phyloP scores from a whole-genome alignment of 2,888 invertebrate genomes.

The Gasteruption jaculator region DNA sequence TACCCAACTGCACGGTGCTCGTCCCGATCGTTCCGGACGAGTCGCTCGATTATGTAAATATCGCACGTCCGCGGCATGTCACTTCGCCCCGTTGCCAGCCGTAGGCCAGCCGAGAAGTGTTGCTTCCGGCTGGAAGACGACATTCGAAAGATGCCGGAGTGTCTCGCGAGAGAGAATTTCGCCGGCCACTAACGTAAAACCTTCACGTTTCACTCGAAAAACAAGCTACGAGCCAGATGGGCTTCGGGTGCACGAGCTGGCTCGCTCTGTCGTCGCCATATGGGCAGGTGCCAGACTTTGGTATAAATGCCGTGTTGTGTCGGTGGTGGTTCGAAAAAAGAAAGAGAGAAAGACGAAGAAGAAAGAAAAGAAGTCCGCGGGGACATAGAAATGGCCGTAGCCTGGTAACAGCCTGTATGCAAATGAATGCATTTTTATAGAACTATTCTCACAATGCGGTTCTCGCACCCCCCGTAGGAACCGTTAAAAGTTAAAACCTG shows the following conservation, averaged over 20 bases:
- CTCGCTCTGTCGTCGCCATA: conserved; percentile 34
- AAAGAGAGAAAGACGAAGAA: conserved; percentile 12
- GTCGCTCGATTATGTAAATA: too few species aligned
- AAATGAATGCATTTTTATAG: conserved; percentile 48
- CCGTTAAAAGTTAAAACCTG: conserved; percentile 50
- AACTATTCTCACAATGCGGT: conserved; percentile 36
- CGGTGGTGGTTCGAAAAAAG: conserved; percentile 5
- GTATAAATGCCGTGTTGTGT: conserved; percentile 3
- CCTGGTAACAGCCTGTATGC: conserved; percentile 46
- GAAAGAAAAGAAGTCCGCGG: conserved; percentile 25
- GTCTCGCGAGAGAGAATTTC: too few species aligned
- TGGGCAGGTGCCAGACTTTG: conserved; percentile 49
- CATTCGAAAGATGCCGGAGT: too few species aligned
- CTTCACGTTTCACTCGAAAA: too few species aligned
- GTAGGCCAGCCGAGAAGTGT: too few species aligned
- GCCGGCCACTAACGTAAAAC: too few species aligned
- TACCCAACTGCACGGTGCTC: too few species aligned
- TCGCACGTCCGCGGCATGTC: too few species aligned
- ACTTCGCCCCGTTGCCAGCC: too few species aligned
- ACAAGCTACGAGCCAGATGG: conserved; percentile 45
- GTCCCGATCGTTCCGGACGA: too few species aligned
- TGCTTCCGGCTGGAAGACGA: too few species aligned
- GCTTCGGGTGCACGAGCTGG: conserved; percentile 27
- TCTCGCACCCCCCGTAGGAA: conserved; percentile 31
- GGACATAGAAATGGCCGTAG: too few species aligned